phyloP scores from a whole-genome alignment of 1,140 invertebrate genomes.

The Bombus huntii region DNA sequence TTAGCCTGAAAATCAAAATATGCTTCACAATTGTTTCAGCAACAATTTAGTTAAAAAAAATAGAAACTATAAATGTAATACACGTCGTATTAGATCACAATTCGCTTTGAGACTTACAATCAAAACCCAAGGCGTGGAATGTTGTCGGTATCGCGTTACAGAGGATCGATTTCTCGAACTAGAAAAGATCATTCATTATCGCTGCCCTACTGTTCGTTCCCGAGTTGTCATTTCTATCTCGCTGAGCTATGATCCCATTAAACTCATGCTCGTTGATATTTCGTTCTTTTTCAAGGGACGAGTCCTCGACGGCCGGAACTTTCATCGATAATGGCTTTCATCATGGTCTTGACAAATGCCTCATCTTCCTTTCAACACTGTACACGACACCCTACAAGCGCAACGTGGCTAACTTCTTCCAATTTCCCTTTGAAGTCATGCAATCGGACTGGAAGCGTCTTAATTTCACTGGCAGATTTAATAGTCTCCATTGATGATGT shows the following conservation, averaged over 20 bases:
- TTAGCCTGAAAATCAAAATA: background rate
- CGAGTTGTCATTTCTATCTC: background rate
- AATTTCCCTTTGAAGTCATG: background rate
- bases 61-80: background rate
- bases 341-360: background rate
- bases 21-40: background rate
- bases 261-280: background rate
- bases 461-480: slow-evolving; percentile 9
- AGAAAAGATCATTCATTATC: background rate
- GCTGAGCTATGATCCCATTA: slow-evolving; percentile 20
- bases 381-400: background rate
- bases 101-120: background rate
- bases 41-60: background rate
- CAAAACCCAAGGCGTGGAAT: slow-evolving; percentile 5
- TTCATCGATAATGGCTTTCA: slow-evolving; percentile 14
- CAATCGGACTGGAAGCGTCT: slow-evolving; percentile 14
- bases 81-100: background rate
- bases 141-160: background rate
- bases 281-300: background rate
- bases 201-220: background rate
- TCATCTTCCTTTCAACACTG: background rate
- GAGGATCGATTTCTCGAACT: slow-evolving; percentile 12
- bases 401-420: background rate
- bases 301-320: background rate
- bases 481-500: slow-evolving; percentile 28